phyloP scores from a whole-genome alignment of 2,113 vertebrate genomes.

The Channa maculata region DNA sequence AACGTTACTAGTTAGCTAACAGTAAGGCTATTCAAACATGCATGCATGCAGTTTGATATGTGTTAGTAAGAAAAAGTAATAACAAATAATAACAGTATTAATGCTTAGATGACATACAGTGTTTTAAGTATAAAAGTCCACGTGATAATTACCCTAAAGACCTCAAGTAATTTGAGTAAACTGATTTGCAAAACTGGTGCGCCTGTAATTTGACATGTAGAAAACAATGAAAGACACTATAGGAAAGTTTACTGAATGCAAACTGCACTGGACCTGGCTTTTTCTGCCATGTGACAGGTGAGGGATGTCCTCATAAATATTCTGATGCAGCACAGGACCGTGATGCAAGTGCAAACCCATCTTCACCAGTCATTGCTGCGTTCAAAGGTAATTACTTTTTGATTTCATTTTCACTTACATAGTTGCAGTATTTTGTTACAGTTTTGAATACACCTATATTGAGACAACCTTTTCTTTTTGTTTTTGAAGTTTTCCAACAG shows the following conservation, averaged over 20 bases:
- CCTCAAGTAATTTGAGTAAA: too few relatives aligned
- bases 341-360: conserved; percentile 75
- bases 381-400: conserved; percentile 86
- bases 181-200: background rate
- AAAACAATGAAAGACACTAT: background rate
- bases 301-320: conserved; percentile 86
- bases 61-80: too few relatives aligned
- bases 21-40: background rate
- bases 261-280: background rate
- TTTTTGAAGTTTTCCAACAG: conserved; percentile 89
- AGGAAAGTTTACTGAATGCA: background rate
- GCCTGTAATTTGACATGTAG: too few relatives aligned
- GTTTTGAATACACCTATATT: background rate
- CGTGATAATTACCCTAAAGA: too few relatives aligned
- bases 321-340: conserved; percentile 84
- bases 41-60: too few relatives aligned
- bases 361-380: conserved; percentile 85
- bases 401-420: background rate
- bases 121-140: too few relatives aligned
- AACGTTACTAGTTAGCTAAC: background rate
- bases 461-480: background rate
- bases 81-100: background rate
- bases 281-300: conserved; percentile 66
- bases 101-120: too few relatives aligned
- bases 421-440: background rate